These are phyloP conservation scores for Eumerus sabulonum DNA, from an alignment of 2,888 invertebrate genomes.

Conservation along the genomic window DNA sequence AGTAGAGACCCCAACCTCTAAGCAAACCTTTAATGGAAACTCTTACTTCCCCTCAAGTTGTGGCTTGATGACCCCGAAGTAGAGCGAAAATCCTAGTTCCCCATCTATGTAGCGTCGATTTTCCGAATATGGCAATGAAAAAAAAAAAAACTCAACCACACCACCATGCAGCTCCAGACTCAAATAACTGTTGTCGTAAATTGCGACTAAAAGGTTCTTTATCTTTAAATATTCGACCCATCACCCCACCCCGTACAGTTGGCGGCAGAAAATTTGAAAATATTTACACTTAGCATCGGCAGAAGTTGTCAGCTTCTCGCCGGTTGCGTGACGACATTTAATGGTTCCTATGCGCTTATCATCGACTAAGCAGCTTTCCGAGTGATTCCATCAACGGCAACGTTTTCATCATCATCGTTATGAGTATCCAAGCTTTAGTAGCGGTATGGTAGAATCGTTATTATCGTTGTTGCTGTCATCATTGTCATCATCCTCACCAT, in stretches of 20 bases:
- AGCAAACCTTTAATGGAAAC: too few relatives aligned
- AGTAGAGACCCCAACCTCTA: too few relatives aligned
- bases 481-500: conserved; percentile 64
- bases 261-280: conserved; percentile 42
- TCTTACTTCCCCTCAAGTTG: too few relatives aligned
- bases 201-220: conserved; percentile 55
- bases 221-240: conserved; percentile 52
- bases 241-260: conserved; percentile 41
- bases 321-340: conserved; percentile 62
- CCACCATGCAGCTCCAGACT: conserved; percentile 34
- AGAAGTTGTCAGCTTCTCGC: conserved; percentile 41
- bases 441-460: conserved; percentile 37
- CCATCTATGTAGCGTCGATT: too few relatives aligned
- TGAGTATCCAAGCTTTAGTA: not conserved
- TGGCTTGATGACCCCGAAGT: too few relatives aligned
- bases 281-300: conserved; percentile 7
- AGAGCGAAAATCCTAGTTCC: too few relatives aligned
- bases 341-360: conserved; percentile 62
- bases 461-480: conserved; percentile 38
- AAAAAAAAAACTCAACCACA: conserved; percentile 5
- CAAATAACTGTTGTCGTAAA: conserved; percentile 62
- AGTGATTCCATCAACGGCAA: conserved; percentile 53
- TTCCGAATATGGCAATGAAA: too few relatives aligned
- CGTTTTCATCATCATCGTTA: conserved; percentile 61
- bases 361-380: conserved; percentile 57